Percentiles rank a stretch among this genome's conserved stretches.
Evolutionary conservation across 2,113 vertebrate species (phyloP).

Genomic region (Tinamus guttatus): DNA sequence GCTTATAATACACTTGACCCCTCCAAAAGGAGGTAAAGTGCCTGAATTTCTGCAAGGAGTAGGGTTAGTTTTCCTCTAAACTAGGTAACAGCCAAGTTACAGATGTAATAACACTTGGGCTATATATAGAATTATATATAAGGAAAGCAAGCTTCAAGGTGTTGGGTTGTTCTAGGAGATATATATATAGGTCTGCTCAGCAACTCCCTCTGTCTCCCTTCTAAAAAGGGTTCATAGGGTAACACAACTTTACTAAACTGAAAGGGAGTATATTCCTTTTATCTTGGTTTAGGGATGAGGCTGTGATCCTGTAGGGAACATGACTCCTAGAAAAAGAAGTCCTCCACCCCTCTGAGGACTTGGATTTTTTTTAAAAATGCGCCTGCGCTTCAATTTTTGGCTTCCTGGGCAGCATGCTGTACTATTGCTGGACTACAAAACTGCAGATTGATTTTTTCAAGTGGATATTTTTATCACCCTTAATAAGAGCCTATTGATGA

Average conservation of each 20-base stretch:
- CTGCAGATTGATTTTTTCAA: neutral
- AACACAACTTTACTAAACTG: rapidly evolving
- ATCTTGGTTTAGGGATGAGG: rapidly evolving
- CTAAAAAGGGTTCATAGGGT: neutral
- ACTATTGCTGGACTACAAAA: neutral
- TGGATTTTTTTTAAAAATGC: neutral
- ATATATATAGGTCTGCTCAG: neutral
- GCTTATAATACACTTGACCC: neutral
- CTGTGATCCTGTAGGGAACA: neutral
- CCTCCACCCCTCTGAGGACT: neutral
- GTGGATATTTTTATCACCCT: neutral
- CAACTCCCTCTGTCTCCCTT: neutral
- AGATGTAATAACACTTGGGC: neutral
- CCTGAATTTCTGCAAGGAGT: neutral
- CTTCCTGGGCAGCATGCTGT: neutral
- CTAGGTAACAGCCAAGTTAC: neutral
- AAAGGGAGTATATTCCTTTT: neutral
- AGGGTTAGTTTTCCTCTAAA: neutral
- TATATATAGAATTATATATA: neutral
- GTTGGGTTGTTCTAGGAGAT: neutral
- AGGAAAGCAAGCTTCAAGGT: neutral
- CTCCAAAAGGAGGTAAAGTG: neutral
- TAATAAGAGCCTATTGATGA: constrained; percentile 13
- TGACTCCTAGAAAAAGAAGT: neutral
- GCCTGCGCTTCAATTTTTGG: rapidly evolving